Evolutionary conservation across 2,113 vertebrate species (phyloP), one percentile per base, ranked within the genome.

Genomic region (Bagarius yarrelli): DNA sequence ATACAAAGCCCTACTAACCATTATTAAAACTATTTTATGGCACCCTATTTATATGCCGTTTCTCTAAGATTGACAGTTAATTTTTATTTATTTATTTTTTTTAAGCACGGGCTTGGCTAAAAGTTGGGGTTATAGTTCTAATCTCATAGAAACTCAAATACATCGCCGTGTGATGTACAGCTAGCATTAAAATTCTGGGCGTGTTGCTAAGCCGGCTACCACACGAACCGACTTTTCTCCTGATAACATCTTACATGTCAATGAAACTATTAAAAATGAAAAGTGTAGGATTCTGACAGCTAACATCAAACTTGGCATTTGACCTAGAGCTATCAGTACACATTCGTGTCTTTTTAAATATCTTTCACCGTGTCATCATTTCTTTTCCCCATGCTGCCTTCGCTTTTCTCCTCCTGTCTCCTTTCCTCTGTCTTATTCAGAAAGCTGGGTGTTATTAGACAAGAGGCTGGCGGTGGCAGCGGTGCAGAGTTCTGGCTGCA

Each of bases 271-370:
- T 59, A 76, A 76, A 59, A 32, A 53, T 1, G 50, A 72, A 72
- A 72, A 53, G 50, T 72, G 27, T 8, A 32, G 5, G 4, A 34
- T 73, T 73, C 70, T 76, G 73, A 44, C 73, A 59, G 73, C 32
- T 44, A 44, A 19, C 73, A 59, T 36, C 34, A 76, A 59, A 59
- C 34, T 40, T 25, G 73, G 23, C 34, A 76, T 76, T 76, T 59
- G 53, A 76, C 73, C 73, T 34, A 44, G 73, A 76, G 21, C 73
- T 59, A 75, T 75, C 34, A 75, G 73, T 75, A 75, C 73, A 25
- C 57, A 40, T 34, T 16, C 23, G 5, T 75, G 73, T 59, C 73
- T 32, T 67, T 79, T 55, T 67, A 34, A 66, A 66, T 32, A 52
- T 79, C 66, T 80, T 47, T 71, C 53, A 69, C 78, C 72, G 53